Evolutionary conservation across 2,797 vertebrate species (phyloP).

Genomic region (Syndactyla subalaris): DNA sequence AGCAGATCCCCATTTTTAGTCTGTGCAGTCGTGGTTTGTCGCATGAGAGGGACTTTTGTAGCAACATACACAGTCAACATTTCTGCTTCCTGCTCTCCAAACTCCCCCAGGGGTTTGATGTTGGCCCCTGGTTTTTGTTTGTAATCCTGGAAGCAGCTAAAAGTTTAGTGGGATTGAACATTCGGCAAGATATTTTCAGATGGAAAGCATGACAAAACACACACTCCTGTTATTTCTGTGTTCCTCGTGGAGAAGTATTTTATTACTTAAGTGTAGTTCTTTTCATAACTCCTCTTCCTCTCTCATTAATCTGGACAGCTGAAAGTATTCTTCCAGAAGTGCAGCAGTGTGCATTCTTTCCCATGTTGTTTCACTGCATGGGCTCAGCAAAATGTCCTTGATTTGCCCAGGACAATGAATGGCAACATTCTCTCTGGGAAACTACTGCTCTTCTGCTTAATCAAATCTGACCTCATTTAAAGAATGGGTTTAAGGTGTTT

Average conservation of each 20-base stretch:
- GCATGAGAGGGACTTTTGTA: not conserved
- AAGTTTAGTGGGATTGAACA: not conserved
- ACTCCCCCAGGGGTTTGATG: not conserved
- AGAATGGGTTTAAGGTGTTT: not conserved
- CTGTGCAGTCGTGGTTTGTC: accelerated
- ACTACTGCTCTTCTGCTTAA: not conserved
- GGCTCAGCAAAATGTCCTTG: not conserved
- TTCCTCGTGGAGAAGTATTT: not conserved
- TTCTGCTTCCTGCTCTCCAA: not conserved
- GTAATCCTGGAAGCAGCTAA: not conserved
- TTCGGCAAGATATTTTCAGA: not conserved
- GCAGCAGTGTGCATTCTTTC: not conserved
- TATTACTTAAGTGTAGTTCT: not conserved
- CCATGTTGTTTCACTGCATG: not conserved
- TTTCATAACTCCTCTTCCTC: not conserved
- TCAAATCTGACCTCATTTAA: not conserved
- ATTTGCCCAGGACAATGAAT: not conserved
- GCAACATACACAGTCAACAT: not conserved
- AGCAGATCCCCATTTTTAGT: not conserved
- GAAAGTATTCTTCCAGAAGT: not conserved
- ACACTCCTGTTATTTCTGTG: not conserved
- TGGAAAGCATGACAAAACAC: not conserved
- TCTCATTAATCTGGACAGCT: not conserved
- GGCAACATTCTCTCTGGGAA: not conserved
- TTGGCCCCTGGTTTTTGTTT: not conserved